Base-by-base conservation (phyloP, 2,113 vertebrate genomes). In the Sceloporus undulatus region DNA sequence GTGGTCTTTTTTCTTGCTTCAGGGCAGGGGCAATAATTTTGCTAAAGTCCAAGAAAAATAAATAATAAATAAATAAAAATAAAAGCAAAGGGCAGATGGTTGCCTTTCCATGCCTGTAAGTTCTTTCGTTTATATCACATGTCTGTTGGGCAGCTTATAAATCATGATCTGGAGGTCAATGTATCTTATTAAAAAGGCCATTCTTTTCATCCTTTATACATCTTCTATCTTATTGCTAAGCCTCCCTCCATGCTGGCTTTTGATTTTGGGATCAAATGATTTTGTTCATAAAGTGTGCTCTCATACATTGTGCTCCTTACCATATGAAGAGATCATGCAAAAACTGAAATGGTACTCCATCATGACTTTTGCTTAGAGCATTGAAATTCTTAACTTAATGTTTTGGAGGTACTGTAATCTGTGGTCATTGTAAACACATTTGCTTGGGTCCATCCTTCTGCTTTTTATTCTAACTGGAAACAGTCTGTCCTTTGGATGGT, bases 21-120 rank as follows among this genome's bases (percentile, higher is more conserved):
- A 75, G 52, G n/a, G 52, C n/a, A 75, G 52, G 1, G 21, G 52
- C 54, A 85, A 85, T 73, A 65, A 65, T 73, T n/a, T 84, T 84
- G 82, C 34, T 27, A 40, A 18, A 29, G 25, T 48, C 19, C 23
- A 21, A 25, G 16, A 82, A 59, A 59, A 13, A 56, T 56, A 6
- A 56, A 56, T 56, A 34, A 34, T 34, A 34, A 59, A 59, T 59
- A 59, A 59, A 10, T 2, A 62, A 16, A 74, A 62, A 62, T 11
- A 29, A 34, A 13, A 13, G 1, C 23, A 29, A 27, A 11, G 48
- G 42, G 11, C 25, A 4, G 16, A 27, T 59, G 52, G 5, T 59
- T 59, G n/a, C 48, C 52, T 85, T 42, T 13, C 9, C n/a, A 14
- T 75, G 21, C 71, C 13, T 25, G 29, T 38, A 8, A 59, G 19